Base-by-base conservation (phyloP, 2,797 vertebrate species). In the Halcyon badia region DNA sequence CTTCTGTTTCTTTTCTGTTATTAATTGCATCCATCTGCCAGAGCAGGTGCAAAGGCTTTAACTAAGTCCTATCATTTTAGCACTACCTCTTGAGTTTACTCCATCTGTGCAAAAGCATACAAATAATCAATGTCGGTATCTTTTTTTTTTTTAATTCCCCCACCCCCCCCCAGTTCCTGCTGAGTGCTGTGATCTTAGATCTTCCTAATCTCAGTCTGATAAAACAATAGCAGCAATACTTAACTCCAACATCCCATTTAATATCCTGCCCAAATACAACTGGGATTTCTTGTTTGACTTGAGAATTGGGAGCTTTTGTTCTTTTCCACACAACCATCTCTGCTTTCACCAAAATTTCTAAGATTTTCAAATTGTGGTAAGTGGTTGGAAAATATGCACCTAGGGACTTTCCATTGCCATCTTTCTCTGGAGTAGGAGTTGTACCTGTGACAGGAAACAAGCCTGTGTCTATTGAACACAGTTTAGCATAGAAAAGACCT, bases 1-100 rank as follows among this genome's bases (percentile, higher is more conserved):
- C n/a, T 79, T 93, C 62, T 81, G 69, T 93, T 95, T 95, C 89
- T 92, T 94, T 95, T 95, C 49, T 93, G 73, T 92, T 95, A 94
- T 94, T 95, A 96, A 97, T 93, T 97, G 66, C 58, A 62, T 90
- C 89, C 94, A 95, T 90, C 91, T 96, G 90, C 76, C 82, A 73
- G 95, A 95, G 92, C 94, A 97, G 96, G 94, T 97, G 94, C 78
- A 96, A 95, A 93, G 76, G 69, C 90, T 95, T 70, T 95, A 96
- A 95, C 83, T 60, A 93, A 97, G 77, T 78, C 76, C 60, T 71
- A 22, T 77, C 22, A 31, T 76, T 95, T 87, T 85, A 82, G 83
- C 49, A 42, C 24, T 28, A 79, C 70, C 61, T 93, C 64, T 94
- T 94, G 80, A 87, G 90, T 96, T 96, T 93, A 54, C 76, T 41